Conservation (phyloP, 2,888 invertebrate genomes). For the Drosophila koepferae region DNA sequence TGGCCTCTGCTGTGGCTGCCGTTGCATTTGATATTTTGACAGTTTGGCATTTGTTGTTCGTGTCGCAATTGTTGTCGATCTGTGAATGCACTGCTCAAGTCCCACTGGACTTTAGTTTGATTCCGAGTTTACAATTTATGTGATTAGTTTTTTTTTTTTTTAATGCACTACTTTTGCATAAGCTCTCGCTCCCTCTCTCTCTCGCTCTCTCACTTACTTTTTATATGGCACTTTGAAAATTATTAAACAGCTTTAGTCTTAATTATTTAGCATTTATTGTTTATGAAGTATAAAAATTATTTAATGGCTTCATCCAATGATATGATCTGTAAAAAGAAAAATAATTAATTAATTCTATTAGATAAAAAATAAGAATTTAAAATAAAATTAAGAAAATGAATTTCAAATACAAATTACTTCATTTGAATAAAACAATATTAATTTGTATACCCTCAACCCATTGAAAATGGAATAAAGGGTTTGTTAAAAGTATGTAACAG, state of each 20-base stretch:
- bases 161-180: slow-evolving; percentile 6
- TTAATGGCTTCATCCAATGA: slow-evolving; percentile 1
- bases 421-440: too few species aligned
- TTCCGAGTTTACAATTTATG: slow-evolving; percentile 4
- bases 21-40: slow-evolving; percentile 28
- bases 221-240: slow-evolving; percentile 22
- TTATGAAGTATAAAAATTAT: neutral
- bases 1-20: slow-evolving; percentile 4
- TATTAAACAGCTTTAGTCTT: slow-evolving; percentile 1
- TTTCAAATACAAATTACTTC: too few species aligned
- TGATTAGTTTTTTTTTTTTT: slow-evolving; percentile 14
- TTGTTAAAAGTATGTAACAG: too few species aligned
- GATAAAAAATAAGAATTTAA: neutral
- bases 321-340: neutral
- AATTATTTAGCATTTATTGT: neutral
- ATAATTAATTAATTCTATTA: neutral
- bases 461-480: too few species aligned
- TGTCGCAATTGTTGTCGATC: slow-evolving; percentile 18
- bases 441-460: too few species aligned
- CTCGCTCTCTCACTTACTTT: neutral
- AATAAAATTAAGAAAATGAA: too few species aligned
- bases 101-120: slow-evolving; percentile 26
- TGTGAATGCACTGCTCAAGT: slow-evolving; percentile 16
- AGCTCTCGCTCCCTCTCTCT: neutral
- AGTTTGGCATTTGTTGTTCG: slow-evolving; percentile 24